Base-by-base conservation (phyloP, 1,140 invertebrate genomes). In the Drosophila subpulchrella region DNA sequence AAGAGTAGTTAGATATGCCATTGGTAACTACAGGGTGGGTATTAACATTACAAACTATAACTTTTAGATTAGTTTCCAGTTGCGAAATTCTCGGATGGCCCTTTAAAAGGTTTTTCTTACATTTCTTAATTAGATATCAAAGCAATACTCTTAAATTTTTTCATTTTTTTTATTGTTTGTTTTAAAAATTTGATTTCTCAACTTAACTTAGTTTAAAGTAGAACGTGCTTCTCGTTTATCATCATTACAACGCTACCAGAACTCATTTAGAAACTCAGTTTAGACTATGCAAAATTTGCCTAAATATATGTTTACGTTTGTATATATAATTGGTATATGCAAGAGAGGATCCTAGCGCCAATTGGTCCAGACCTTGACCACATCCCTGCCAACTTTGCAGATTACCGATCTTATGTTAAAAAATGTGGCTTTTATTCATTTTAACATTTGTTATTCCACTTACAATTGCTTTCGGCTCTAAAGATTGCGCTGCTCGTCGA, bases 201-300 rank as follows among this genome's bases (percentile, higher is more conserved):
- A 71, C 68, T 68, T 84, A 75, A 75, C 39, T 20, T 75, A 84
- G 48, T 77, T 85, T 76, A 76, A 80, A 72, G 75, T 84, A 84
- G 38, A 80, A 67, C 53, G 79, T 75, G 30, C 41, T 63, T 71
- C 47, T 72, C 55, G 39, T 27, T 68, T 50, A 44, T 75, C 50
- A 55, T 56, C 27, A 48, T 78, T 63, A 41, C 57, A 71, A 77
- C 47, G 54, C 80, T 62, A 76, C 51, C 62, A 86, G 47, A 73
- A 85, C 57, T 78, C 65, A 53, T 61, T 62, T 76, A 58, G 51
- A 70, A 88, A 83, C 76, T 80, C 62, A 63, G 51, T 74, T 81
- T 82, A 60, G 66, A 72, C 74, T 85, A 85, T 60, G 73, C 68
- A 80, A 77, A 24, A 78, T 72, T 88, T 72, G 75, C 75, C 83